Base-by-base conservation (phyloP, 2,113 vertebrate genomes). In the Triplophysa dalaica region DNA sequence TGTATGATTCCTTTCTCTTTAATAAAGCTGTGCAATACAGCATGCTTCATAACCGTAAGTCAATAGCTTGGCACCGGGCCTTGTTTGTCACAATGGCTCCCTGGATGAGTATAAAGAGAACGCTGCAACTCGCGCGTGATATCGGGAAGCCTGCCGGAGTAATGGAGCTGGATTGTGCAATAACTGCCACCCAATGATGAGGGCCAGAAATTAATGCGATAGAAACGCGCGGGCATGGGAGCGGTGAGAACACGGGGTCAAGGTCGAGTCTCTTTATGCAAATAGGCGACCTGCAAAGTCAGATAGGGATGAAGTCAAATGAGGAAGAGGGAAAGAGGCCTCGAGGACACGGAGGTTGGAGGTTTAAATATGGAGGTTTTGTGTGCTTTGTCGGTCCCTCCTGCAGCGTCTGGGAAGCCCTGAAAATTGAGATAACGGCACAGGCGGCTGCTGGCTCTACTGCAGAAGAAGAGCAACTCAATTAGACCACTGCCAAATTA, bases 401-500 rank as follows among this genome's bases (percentile, higher is more conserved):
- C 48, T 26, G 63, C 60, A 43, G 70, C 52, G 41, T 65, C 58
- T 66, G 76, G 67, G 68, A 77, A 77, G 24, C 58, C 80, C 52
- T 77, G 80, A 65, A 73, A 74, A 75, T 21, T 2, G 33, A 60
- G 69, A 82, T 87, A 84, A 85, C 72, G 60, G 26, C 19, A 21
- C 65, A 41, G 78, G 43, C 33, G 62, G 77, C 24, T 17, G 63
- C 72, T 73, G 61, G 61, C 68, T 67, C 58, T 38, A 77, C 56
- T 68, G 21, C 16, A 75, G 65, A 33, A 80, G 75, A 78, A 76
- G 69, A 69, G 77, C 75, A 81, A 77, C 78, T 83, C 83, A 70
- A 81, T 81, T 83, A 85, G 67, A 68, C 43, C 72, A 21, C 6
- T 24, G 19, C 80, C 24, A 52, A 64, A 78, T 84, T 78, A 86